Evolutionary conservation across 2,888 invertebrate genomes (phyloP).

Genomic region (Sturmia bella): DNA sequence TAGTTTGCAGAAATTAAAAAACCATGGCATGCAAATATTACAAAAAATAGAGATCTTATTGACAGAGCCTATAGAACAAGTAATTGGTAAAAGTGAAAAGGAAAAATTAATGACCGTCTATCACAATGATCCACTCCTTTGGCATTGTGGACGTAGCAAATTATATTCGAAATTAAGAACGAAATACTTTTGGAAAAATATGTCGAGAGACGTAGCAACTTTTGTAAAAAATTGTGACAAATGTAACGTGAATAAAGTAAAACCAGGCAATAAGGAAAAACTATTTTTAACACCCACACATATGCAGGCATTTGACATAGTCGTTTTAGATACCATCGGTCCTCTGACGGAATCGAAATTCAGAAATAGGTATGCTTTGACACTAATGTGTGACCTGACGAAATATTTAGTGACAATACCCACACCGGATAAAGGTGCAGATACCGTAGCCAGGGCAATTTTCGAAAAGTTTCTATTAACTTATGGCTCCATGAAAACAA

Average conservation of each 20-base stretch:
- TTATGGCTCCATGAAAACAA: background rate
- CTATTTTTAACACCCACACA: background rate
- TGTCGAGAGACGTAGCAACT: too few relatives aligned
- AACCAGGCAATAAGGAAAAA: background rate
- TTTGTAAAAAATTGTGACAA: too few relatives aligned
- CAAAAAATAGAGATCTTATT: conserved; percentile 24
- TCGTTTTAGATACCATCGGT: background rate
- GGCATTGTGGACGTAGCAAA: too few relatives aligned
- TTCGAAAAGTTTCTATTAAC: background rate
- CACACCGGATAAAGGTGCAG: background rate
- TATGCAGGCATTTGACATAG: background rate
- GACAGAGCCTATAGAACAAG: conserved; percentile 29
- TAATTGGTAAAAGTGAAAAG: conserved; percentile 27
- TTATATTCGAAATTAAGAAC: too few relatives aligned
- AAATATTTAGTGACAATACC: background rate
- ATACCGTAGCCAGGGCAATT: too few relatives aligned
- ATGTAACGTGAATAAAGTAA: background rate
- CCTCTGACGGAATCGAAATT: background rate
- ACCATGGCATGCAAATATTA: conserved; percentile 6
- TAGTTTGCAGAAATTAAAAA: conserved; percentile 6
- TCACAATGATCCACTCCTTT: too few relatives aligned
- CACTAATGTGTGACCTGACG: background rate
- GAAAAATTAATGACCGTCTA: background rate
- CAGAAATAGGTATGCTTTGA: background rate
- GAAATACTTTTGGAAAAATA: too few relatives aligned